Percentiles rank a stretch among this genome's conserved stretches.
Evolutionary conservation across 2,888 invertebrate genomes (phyloP).

Genomic region (Sphaerophoria rueppellii): DNA sequence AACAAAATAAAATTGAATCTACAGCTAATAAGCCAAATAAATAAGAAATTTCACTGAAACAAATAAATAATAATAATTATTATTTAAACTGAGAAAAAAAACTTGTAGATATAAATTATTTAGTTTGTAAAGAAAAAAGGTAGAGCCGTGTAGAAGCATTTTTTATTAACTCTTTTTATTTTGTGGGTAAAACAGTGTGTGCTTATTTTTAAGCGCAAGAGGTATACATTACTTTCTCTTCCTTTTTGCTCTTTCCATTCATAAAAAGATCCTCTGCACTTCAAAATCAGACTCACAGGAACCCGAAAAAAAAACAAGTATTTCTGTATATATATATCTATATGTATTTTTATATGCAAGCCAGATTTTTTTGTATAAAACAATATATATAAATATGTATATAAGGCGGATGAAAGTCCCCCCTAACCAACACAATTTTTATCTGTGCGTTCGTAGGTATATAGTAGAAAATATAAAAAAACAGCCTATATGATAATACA

Average conservation of each 20-base stretch:
- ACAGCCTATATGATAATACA: slow-evolving; percentile 59
- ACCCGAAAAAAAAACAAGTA: slow-evolving; percentile 29
- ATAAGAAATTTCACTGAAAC: slow-evolving; percentile 67
- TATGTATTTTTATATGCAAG: slow-evolving; percentile 70
- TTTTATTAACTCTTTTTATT: slow-evolving; percentile 19
- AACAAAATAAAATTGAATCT: slow-evolving; percentile 75
- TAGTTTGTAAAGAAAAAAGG: slow-evolving; percentile 54
- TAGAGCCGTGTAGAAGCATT: slow-evolving; percentile 53
- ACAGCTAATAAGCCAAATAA: slow-evolving; percentile 80
- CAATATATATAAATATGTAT: slow-evolving; percentile 77
- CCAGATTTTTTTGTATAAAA: slow-evolving; percentile 55
- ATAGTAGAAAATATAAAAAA: slow-evolving; percentile 51
- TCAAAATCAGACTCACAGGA: slow-evolving; percentile 26
- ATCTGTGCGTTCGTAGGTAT: slow-evolving; percentile 74
- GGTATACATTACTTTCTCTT: slow-evolving; percentile 12
- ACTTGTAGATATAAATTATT: slow-evolving; percentile 69
- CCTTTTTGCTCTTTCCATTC: background rate
- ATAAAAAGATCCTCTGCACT: slow-evolving; percentile 49
- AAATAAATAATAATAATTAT: slow-evolving; percentile 46
- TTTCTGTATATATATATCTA: slow-evolving; percentile 67
- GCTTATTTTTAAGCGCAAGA: slow-evolving; percentile 35
- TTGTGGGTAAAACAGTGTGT: slow-evolving; percentile 43
- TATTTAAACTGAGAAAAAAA: slow-evolving; percentile 1
- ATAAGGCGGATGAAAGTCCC: slow-evolving; percentile 82
- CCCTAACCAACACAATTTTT: slow-evolving; percentile 75